A percentile compares a stretch with the other conserved stretches of the same genome.
These are phyloP conservation scores for Ciconia boyciana DNA, from an alignment of 2,113 vertebrate genomes.

Conservation along the genomic window DNA sequence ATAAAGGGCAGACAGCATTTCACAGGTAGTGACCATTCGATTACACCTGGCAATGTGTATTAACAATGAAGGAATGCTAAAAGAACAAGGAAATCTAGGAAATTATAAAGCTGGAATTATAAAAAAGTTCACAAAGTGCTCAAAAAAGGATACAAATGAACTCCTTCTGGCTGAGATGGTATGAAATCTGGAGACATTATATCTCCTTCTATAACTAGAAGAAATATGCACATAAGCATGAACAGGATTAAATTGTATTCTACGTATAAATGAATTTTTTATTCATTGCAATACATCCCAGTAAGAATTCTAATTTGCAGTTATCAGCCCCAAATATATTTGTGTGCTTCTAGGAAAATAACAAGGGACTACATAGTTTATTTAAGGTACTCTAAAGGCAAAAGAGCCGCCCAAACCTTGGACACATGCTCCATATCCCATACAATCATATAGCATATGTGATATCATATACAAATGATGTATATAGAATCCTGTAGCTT, in stretches of 20 bases:
- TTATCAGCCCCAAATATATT: neutral
- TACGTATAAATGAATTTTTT: neutral
- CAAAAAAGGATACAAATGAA: conserved; percentile 91
- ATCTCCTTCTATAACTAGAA: conserved; percentile 92
- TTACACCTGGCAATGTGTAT: neutral
- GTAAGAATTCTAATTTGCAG: neutral
- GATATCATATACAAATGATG: neutral
- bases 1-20: neutral
- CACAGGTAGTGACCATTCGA: neutral
- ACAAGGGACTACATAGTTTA: neutral
- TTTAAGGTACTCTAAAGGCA: neutral
- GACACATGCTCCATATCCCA: neutral
- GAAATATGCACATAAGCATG: neutral
- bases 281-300: neutral
- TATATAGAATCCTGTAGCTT: neutral
- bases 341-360: neutral
- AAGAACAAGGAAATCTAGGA: neutral
- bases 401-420: neutral
- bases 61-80: neutral
- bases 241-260: neutral
- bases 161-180: conserved; percentile 88
- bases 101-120: neutral
- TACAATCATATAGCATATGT: too few relatives aligned
- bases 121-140: neutral
- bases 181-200: conserved; percentile 92